Evolutionary conservation across 2,888 invertebrate species (phyloP), one percentile per base, ranked within the genome.

Genomic region (Dioctria linearis): DNA sequence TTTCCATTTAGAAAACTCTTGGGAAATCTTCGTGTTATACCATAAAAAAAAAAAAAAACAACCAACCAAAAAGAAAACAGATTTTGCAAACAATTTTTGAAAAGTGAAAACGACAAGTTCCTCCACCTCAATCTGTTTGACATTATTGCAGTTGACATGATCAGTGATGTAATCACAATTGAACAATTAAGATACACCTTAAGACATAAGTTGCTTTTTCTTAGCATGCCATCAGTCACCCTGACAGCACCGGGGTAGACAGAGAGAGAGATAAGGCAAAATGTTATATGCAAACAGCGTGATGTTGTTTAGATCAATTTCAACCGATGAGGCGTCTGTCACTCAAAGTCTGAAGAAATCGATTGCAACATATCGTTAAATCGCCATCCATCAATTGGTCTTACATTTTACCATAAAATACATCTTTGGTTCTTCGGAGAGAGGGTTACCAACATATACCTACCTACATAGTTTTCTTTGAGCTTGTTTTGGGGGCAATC

Each of bases 321-420:
- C 81, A 83, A 82, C 54, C 67, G 49, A 75, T 75, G 65, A 49
- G 82, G 82, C 82, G 81, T 82, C 83, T 83, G 83, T 84, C 84
- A 84, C 83, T 84, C 84, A 84, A 82, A 83, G 83, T 84, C 80
- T 65, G 63, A 57, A 67, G 59, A 82, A 25, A 87, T 88, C 87
- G 88, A 88, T 88, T 87, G 85, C 84, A 86, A 86, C 86, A 86
- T 85, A 84, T 85, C 84, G 84, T 87, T 86, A 87, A 87, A 87
- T 87, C 87, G 86, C 85, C 88, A 88, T 88, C 88, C 86, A 88
- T 88, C 88, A 88, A 87, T 81, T 69, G 76, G 54, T 54, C 2
- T 66, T 54, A 73, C 71, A 71, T 69, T 61, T 79, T 46, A 71
- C 79, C 79, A 79, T 79, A 79, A 79, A 79, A 79, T 79, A 79